These are phyloP conservation scores for Campoplex nolae DNA, from an alignment of 2,888 invertebrate species.

Conservation along the genomic window DNA sequence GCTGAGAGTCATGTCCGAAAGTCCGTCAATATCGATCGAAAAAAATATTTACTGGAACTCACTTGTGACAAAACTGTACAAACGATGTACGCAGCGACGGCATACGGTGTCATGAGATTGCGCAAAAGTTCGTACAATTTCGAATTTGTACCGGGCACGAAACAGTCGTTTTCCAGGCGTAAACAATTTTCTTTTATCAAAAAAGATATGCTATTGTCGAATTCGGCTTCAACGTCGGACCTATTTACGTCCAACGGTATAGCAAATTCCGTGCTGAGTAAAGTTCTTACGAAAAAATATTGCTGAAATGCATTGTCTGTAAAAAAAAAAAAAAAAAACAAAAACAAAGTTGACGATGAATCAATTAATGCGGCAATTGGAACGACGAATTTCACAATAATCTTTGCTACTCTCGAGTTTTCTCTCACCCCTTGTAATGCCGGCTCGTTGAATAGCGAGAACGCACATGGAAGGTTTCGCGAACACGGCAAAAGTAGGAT, in stretches of 20 bases:
- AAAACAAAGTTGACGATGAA: constrained; percentile 27
- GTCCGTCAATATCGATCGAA: neutral
- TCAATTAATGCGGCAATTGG: neutral
- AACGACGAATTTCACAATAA: constrained; percentile 9
- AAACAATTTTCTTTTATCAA: constrained; percentile 76
- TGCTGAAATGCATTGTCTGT: constrained; percentile 76
- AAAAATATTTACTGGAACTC: constrained; percentile 64
- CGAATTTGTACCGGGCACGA: constrained; percentile 84
- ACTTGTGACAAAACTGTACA: constrained; percentile 86
- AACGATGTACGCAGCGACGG: constrained; percentile 87
- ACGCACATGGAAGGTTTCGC: constrained; percentile 88
- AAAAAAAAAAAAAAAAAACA: constrained; percentile 67
- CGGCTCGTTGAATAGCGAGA: constrained; percentile 81
- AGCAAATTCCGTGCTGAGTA: constrained; percentile 80
- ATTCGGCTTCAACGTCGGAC: constrained; percentile 76
- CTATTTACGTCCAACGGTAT: constrained; percentile 73
- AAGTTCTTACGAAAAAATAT: constrained; percentile 77
- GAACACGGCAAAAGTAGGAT: constrained; percentile 90
- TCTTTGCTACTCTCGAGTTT: constrained; percentile 25
- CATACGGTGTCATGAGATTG: constrained; percentile 88
- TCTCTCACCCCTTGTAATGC: constrained; percentile 80
- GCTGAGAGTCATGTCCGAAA: neutral
- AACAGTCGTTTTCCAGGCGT: constrained; percentile 68
- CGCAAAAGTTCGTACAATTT: constrained; percentile 86
- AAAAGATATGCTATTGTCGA: constrained; percentile 71